A percentile compares a stretch with the other conserved stretches of the same genome.
Conservation (phyloP, 2,113 vertebrate species). For the Leptodactylus fuscus region DNA sequence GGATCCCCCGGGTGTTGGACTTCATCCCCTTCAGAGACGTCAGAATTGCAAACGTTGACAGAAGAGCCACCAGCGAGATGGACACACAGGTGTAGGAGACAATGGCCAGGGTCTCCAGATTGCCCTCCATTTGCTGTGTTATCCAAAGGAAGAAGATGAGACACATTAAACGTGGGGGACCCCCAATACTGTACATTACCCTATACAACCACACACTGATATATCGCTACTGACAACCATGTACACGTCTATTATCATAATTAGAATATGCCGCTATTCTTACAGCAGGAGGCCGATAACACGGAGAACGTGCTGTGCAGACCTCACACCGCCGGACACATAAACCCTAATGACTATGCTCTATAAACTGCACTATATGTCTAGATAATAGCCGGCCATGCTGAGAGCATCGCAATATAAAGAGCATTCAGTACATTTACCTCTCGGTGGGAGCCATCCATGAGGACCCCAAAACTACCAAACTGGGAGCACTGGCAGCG, state of each 20-base stretch:
- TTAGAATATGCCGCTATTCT: too few relatives aligned
- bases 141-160: slow-evolving; percentile 39
- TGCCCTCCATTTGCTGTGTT: slow-evolving; percentile 89
- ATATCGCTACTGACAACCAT: too few relatives aligned
- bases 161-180: neutral
- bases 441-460: slow-evolving; percentile 98
- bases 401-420: neutral
- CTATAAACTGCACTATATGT: too few relatives aligned
- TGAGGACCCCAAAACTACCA: slow-evolving; percentile 93
- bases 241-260: too few relatives aligned
- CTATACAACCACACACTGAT: too few relatives aligned
- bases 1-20: slow-evolving; percentile 94
- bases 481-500: slow-evolving; percentile 95
- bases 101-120: slow-evolving; percentile 91
- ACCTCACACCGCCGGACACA: too few relatives aligned
- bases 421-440: slow-evolving; percentile 69
- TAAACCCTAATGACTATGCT: too few relatives aligned
- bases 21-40: slow-evolving; percentile 93
- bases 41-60: slow-evolving; percentile 87
- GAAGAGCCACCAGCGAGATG: slow-evolving; percentile 85
- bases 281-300: too few relatives aligned
- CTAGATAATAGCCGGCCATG: too few relatives aligned
- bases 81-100: slow-evolving; percentile 89
- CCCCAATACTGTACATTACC: too few relatives aligned
- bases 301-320: too few relatives aligned